Base-by-base conservation (phyloP, 2,888 invertebrate species). In the Ectemnius lituratus region DNA sequence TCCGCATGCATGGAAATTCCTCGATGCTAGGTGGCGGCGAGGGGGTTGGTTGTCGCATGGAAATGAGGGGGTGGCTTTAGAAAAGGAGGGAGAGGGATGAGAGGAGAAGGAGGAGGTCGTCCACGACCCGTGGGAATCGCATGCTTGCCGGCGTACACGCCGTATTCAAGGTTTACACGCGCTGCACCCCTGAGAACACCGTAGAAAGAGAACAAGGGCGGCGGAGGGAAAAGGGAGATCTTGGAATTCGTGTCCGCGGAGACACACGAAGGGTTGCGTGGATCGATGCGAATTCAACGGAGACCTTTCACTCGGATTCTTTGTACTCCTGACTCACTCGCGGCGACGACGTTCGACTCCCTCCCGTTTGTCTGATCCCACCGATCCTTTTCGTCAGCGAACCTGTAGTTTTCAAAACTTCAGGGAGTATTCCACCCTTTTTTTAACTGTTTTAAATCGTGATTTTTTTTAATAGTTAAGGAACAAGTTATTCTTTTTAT, bases 111-210 rank as follows among this genome's bases (percentile, higher is more conserved):
- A 23, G 23, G 3, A 3, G 23, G 23, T 23, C 23, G 23, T 3
- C 37, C 56, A 16, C 62, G 45, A 28, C 63, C 52, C 67, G 27
- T 66, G 82, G 66, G 79, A 72, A 70, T 67, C 62, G 62, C 56
- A 16, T 23, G 27, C 63, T 60, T 62, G 62, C 16, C 52, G 67
- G 11, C 37, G 37, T 37, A 58, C 71, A 65, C 59, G 58, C 60
- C 45, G 56, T 52, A 63, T 73, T 76, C 61, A 75, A 66, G 64
- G 62, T 61, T 81, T 59, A 64, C 69, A 64, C 57, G 70, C 57
- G 57, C 47, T 63, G 13, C 13, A 45, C 23, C 16, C 66, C 49
- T 5, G 57, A 60, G 63, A 63, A 60, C 65, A 18, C 63, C 20
- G 45, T 37, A 37, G 37, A 37, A 37, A 37, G 37, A 8, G 37